Evolutionary conservation across 1,140 invertebrate species (phyloP), one percentile per base, ranked within the genome.

Genomic region (Brachionus manjavacas): DNA sequence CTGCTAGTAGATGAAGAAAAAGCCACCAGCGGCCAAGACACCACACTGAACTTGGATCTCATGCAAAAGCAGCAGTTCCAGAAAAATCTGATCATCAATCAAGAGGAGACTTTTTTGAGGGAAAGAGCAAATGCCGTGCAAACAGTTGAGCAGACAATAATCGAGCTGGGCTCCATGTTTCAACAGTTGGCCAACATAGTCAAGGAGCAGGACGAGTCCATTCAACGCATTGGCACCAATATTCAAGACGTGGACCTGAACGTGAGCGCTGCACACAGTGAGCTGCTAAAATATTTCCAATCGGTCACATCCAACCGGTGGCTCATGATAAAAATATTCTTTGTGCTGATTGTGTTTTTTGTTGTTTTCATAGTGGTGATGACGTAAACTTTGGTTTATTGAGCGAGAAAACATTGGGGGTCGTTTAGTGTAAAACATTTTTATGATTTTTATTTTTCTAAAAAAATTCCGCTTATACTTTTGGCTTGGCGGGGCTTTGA

Each of bases 271-370:
- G 98, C 97, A 20, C 97, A 99, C 88, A 91, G 93, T 20, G 96
- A 99, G 91, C 95, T 99, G 85, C 91, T 99, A 81, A 97, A 95
- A 90, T 99, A 99, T 91, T 99, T 99, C 89, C 95, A 96, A 90
- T 96, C 95, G 23, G 94, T 99, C 20, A 95, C 96, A 11, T 96
- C 94, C 60, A 99, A 99, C 91, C 92, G 97, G 86, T 99, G 96
- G 95, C 91, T 99, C 11, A 99, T 99, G 96, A 95, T 99, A 86
- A 99, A 99, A 92, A 94, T 99, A 85, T 99, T 99, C 91, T 97
- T 93, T 80, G 95, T 99, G 76, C 91, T 99, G 31, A 97, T 99
- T 91, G 94, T 99, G 88, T 99, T 99, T 92, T 99, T 99, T 89
- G 94, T 99, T 88, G 95, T 99, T 88, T 99, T 99, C 92, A 93